Evolutionary conservation across 2,888 invertebrate species (phyloP), one percentile per base, ranked within the genome.

Genomic region (Cataglyphis livida): DNA sequence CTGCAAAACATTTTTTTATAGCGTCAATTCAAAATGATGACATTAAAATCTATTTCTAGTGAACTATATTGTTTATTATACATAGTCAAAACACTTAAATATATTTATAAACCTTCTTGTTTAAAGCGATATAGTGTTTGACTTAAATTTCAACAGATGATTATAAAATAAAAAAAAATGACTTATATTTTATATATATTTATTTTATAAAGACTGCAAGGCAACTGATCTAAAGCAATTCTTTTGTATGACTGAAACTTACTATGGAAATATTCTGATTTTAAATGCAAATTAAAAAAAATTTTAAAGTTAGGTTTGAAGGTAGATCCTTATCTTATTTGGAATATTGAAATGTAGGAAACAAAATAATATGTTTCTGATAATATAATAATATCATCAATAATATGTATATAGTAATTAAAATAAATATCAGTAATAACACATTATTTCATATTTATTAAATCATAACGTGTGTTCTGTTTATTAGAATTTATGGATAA

Each of bases 221-320:
- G 18, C 7, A 18, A 38, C 32, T 32, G 5, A 1, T 18, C 9
- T 51, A 21, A 12, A 70, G 4, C 15, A 54, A 5, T 71, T 2
- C 12, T 62, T 7, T 28, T 1, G 7, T n/a, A n/a, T 9, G 18
- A 62, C 62, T 21, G 15, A 38, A 5, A n/a, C 38, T 57, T 38
- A 0, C 18, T 41, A 28, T 15, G 15, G 44, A 44, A 48, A 44
- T 44, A 5, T 73, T 3, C 18, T 62, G 44, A 44, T 28, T 7
- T 74, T 48, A 10, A 21, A 74, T 62, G 44, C n/a, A 61, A 61
- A 44, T n/a, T n/a, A 59, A 62, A 59, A 61, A 7, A 41, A 1
- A 9, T 18, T 25, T 71, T 41, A 25, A 7, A 18, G n/a, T 15
- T 15, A 74, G n/a, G 9, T 73, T 59, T n/a, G 7, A 73, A 15